Evolutionary conservation across 2,888 invertebrate species (phyloP), one percentile per base, ranked within the genome.

Genomic region (Timandra comae): DNA sequence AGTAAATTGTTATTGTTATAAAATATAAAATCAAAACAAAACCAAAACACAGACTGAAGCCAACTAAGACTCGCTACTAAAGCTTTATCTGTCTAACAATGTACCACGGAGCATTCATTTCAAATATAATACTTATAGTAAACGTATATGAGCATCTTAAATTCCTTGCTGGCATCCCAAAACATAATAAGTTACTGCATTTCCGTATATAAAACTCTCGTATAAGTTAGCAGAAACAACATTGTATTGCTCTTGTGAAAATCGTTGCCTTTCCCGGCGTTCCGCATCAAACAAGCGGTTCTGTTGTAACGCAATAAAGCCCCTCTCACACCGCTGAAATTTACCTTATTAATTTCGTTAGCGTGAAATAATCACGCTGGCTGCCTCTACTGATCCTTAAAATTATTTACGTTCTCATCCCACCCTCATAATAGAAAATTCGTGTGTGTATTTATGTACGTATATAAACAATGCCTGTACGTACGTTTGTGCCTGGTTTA

Each of bases 271-370:
- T 47, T 38, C 43, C 50, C 39, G 38, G 51, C 57, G 56, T 61
- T 62, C 53, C 46, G 57, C 56, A 63, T 65, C 63, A 70, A 74
- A 69, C 67, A 60, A 66, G 62, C 63, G 62, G 52, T 53, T 52
- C 58, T 51, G 48, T 43, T 52, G 55, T 70, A 71, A 72, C 56
- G 64, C 64, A 68, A 71, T 73, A 67, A 70, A 54, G 57, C 59
- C 47, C 41, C 55, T 52, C 65, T 55, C 55, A 63, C 62, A 58
- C 60, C 60, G 60, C 58, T 61, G 59, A 68, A 70, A 70, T 68
- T 70, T 56, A 63, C 73, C 70, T 78, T 76, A 78, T 79, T 78
- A 78, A 77, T 78, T 78, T 77, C 56, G 70, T 74, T 73, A 75
- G 60, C 68, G 56, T 57, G 58, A 72, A 75, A 76, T 76, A 72